phyloP scores from a whole-genome alignment of 1,140 invertebrate genomes.

The Drosophila bipectinata region DNA sequence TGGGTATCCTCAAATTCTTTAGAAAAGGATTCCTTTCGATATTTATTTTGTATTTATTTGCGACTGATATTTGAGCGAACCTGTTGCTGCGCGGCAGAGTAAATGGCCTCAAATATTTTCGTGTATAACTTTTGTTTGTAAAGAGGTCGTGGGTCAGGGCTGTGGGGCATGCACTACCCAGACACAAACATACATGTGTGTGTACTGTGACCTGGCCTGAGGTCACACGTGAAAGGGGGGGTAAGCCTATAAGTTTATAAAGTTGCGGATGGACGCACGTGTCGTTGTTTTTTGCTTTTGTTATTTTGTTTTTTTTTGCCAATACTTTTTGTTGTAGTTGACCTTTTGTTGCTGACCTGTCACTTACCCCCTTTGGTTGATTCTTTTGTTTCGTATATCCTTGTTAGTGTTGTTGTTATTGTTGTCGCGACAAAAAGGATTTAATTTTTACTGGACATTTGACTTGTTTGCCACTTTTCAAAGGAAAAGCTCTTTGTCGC shows the following conservation, averaged over 20 bases:
- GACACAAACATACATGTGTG: neutral
- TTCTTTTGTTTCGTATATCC: constrained; percentile 26
- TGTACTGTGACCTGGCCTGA: constrained; percentile 19
- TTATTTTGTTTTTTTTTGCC: neutral
- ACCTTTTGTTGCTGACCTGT: constrained; percentile 41
- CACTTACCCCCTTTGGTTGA: constrained; percentile 3
- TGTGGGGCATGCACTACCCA: neutral
- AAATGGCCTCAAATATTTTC: constrained; percentile 46
- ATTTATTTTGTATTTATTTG: constrained; percentile 3
- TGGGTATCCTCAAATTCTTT: neutral
- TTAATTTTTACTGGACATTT: constrained; percentile 37
- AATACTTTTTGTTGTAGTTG: neutral
- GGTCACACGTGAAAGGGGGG: constrained; percentile 24
- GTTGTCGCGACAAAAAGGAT: constrained; percentile 37
- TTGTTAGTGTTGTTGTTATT: constrained; percentile 22
- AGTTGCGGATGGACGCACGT: constrained; percentile 55
- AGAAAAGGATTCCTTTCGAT: neutral
- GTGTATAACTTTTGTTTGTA: constrained; percentile 37
- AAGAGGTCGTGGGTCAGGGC: neutral
- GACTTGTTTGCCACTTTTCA: constrained; percentile 6
- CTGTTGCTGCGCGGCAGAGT: constrained; percentile 21
- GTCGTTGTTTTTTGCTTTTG: constrained; percentile 15
- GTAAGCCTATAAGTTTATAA: constrained; percentile 47
- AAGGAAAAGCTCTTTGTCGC: neutral
- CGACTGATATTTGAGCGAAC: constrained; percentile 18